Evolutionary conservation across 2,888 invertebrate species (phyloP), one percentile per base, ranked within the genome.

Genomic region (Acanthoscelides obtectus): DNA sequence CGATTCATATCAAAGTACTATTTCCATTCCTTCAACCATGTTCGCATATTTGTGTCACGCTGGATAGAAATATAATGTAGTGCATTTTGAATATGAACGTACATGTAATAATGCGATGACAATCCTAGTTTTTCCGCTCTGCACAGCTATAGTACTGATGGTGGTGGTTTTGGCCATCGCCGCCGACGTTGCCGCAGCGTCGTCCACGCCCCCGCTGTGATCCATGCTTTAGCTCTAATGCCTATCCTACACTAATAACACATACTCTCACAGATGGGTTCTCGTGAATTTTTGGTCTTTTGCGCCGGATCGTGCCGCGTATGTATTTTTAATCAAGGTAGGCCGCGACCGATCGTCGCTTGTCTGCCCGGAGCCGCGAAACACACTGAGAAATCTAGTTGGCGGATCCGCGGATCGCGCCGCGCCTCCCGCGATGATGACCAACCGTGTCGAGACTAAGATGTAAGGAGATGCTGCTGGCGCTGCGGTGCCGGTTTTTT

Each of bases 71-170:
- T 12, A 19, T 19, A 63, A 12, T 12, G 19, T 12, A 8, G 19
- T 63, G 63, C 19, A 63, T 63, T 63, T 12, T 63, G 63, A 12
- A 63, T 63, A 17, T 66, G 8, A 22, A 85, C 91, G 87, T 91
- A 96, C 96, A 90, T 94, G 93, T 78, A 96, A 88, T 76, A 96
- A 88, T 75, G 96, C 96, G 81, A 97, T 93, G 81, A 96, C 94
- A 82, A 96, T 91, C 84, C 94, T 91, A 67, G 95, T 93, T 79
- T 91, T 90, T 76, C 95, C 95, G 83, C 95, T 94, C 84, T 94
- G 94, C 75, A 97, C 93, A 68, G 95, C 96, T 78, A 96, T 95
- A 72, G 96, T 96, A 85, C 95, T 95, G 81, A 96, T 93, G 79
- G 95, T 95, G 73, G 95, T 95, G 71, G 93, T 92, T 78, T 89